Evolutionary conservation across 2,113 vertebrate genomes (phyloP).

Genomic region (Cyanoliseus patagonus): DNA sequence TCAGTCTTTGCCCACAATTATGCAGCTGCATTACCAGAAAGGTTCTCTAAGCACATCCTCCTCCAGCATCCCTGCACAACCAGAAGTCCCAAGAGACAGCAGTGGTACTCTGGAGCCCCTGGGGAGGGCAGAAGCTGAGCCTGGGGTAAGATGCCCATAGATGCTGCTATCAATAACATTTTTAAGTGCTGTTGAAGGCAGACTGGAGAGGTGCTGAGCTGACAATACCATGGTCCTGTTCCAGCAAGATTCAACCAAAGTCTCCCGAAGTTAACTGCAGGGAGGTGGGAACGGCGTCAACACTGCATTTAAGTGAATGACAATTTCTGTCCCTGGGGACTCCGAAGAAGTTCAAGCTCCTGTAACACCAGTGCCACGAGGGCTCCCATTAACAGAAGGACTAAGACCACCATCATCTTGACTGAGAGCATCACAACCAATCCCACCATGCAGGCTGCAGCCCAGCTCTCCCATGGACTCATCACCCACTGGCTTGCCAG

Average conservation of each 20-base stretch:
- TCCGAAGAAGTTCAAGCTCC: background rate
- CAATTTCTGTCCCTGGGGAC: background rate
- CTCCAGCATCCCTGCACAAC: background rate
- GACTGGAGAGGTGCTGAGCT: background rate
- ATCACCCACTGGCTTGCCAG: background rate
- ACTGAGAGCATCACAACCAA: fast-evolving
- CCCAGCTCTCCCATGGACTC: background rate
- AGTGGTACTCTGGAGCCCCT: background rate
- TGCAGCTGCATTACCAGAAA: background rate
- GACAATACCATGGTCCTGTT: background rate
- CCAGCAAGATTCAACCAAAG: background rate
- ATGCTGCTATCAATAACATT: background rate
- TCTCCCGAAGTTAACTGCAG: background rate
- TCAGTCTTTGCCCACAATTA: background rate
- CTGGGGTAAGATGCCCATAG: background rate
- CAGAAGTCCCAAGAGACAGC: background rate
- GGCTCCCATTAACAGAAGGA: background rate
- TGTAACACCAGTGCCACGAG: background rate
- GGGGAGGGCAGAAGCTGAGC: background rate
- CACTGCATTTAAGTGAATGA: background rate
- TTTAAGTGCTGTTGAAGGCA: background rate
- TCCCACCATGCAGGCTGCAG: fast-evolving
- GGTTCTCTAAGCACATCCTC: background rate
- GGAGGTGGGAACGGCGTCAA: background rate
- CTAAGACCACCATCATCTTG: background rate